Evolutionary conservation across 1,140 invertebrate species (phyloP).

Genomic region (Rhynchophorus ferrugineus): DNA sequence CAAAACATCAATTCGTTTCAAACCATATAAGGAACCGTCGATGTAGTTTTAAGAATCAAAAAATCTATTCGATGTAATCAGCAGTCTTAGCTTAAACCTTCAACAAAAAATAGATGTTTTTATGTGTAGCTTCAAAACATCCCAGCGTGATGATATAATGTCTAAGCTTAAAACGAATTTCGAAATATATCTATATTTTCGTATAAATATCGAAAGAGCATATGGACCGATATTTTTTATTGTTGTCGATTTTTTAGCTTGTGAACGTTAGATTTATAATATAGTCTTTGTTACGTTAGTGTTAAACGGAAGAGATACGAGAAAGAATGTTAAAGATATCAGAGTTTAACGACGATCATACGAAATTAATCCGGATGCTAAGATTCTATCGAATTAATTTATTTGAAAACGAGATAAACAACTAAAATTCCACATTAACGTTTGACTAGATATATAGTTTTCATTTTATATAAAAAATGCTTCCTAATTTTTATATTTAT

Average conservation of each 20-base stretch:
- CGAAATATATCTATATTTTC: slow-evolving; percentile 36
- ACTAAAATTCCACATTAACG: slow-evolving; percentile 14
- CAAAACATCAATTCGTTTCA: background rate
- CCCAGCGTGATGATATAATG: slow-evolving; percentile 13
- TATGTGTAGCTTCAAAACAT: slow-evolving; percentile 31
- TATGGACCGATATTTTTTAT: slow-evolving; percentile 33
- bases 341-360: slow-evolving; percentile 26
- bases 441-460: slow-evolving; percentile 4
- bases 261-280: slow-evolving; percentile 27
- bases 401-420: background rate
- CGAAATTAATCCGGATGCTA: slow-evolving; percentile 10
- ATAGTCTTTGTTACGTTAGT: slow-evolving; percentile 31
- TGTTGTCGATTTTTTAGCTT: slow-evolving; percentile 34
- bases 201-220: slow-evolving; percentile 30
- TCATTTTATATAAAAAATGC: slow-evolving; percentile 15
- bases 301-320: slow-evolving; percentile 21
- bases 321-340: slow-evolving; percentile 29
- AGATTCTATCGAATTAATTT: slow-evolving; percentile 16
- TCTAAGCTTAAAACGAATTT: slow-evolving; percentile 33
- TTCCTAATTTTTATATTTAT: slow-evolving; percentile 15
- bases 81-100: background rate
- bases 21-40: background rate
- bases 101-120: slow-evolving; percentile 28
- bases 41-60: slow-evolving; percentile 20
- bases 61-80: slow-evolving; percentile 16